Percentiles rank a stretch among this genome's conserved stretches.
phyloP scores from a whole-genome alignment of 2,113 vertebrate species.

The Ancistrus triradiatus region DNA sequence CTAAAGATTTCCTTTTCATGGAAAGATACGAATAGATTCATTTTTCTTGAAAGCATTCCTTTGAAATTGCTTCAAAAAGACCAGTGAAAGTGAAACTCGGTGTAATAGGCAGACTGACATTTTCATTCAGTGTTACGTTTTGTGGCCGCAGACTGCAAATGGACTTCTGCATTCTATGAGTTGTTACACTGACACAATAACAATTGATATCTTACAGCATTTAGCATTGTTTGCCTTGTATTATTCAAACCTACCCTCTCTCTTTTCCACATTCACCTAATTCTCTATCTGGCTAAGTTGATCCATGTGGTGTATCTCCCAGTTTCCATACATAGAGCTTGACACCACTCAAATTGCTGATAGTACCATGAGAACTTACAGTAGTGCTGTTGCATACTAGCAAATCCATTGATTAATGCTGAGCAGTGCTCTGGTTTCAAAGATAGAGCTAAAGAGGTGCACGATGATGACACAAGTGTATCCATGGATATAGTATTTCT shows the following conservation, averaged over 20 bases:
- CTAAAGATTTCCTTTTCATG: too few relatives aligned
- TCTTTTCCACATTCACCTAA: not conserved
- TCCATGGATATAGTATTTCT: constrained; percentile 11
- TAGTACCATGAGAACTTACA: constrained; percentile 48
- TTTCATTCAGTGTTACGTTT: constrained; percentile 3
- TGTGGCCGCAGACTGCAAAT: constrained; percentile 21
- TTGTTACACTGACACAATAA: constrained; percentile 7
- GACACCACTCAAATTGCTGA: constrained; percentile 49
- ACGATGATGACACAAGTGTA: constrained; percentile 13
- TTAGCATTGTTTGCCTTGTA: constrained; percentile 51
- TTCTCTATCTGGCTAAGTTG: constrained; percentile 4
- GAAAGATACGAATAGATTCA: too few relatives aligned
- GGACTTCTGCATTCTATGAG: not conserved
- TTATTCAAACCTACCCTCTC: constrained; percentile 16
- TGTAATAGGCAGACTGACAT: constrained; percentile 10
- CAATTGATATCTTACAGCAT: not conserved
- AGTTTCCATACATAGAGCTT: constrained; percentile 37
- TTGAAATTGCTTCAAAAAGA: too few relatives aligned
- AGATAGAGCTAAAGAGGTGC: constrained; percentile 3
- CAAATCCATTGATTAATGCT: constrained; percentile 49
- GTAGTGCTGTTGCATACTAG: constrained; percentile 39
- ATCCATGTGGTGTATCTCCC: constrained; percentile 12
- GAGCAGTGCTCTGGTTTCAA: constrained; percentile 15
- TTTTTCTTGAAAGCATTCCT: too few relatives aligned
- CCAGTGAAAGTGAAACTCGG: not conserved